A percentile compares a stretch with the other conserved stretches of the same genome.
These are phyloP conservation scores for Laterallus jamaicensis DNA, from an alignment of 2,113 vertebrate species.

Conservation along the genomic window DNA sequence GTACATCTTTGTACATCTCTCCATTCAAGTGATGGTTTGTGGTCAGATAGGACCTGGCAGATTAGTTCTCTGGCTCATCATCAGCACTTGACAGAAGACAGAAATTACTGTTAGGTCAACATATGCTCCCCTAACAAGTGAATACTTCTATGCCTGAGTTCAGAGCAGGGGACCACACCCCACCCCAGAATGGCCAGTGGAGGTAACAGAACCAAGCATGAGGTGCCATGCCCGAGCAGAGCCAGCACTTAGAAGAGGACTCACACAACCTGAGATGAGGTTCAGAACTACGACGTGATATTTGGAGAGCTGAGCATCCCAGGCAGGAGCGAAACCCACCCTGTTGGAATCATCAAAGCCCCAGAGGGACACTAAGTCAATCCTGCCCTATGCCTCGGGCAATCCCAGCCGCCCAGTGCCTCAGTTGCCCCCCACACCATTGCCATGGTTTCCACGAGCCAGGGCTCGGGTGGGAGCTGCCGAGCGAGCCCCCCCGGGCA, in stretches of 20 bases:
- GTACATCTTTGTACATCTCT: too few species aligned
- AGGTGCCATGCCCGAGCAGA: accelerated
- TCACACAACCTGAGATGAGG: neutral
- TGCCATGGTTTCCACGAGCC: neutral
- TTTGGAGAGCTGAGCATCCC: neutral
- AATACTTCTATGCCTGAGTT: neutral
- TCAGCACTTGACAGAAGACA: neutral
- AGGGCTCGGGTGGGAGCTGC: neutral
- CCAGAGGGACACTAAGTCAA: too few species aligned
- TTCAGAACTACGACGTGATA: neutral
- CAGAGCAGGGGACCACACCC: neutral
- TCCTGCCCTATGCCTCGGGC: too few species aligned
- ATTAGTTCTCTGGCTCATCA: neutral
- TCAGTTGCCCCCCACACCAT: neutral
- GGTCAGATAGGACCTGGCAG: accelerated
- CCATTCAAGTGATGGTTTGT: accelerated
- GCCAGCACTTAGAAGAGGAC: neutral
- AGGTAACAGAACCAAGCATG: too few species aligned
- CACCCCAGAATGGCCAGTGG: too few species aligned
- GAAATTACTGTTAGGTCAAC: neutral
- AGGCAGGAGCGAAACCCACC: neutral
- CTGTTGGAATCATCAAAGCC: accelerated
- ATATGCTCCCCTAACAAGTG: too few species aligned
- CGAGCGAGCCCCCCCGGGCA: neutral
- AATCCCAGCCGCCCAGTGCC: neutral